These are phyloP conservation scores for Cordilura impudica DNA, from an alignment of 2,888 invertebrate species.

Conservation along the genomic window DNA sequence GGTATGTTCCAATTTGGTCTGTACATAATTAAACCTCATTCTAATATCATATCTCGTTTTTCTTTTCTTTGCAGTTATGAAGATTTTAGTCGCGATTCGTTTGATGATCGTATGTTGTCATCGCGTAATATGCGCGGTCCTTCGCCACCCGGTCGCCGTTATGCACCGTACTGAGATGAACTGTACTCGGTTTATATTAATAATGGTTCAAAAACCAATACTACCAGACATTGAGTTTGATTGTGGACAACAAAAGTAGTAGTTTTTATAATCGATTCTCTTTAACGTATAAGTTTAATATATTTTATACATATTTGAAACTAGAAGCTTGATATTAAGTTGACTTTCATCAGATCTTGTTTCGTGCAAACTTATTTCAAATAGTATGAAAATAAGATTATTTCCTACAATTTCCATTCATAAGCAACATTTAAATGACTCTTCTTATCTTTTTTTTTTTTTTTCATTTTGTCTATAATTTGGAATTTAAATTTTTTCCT, in stretches of 20 bases:
- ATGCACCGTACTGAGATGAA: conserved; percentile 87
- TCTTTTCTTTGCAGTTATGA: conserved; percentile 83
- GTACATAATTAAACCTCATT: background rate
- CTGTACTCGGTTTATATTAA: conserved; percentile 70
- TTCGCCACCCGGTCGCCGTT: conserved; percentile 90
- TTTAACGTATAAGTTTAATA: conserved; percentile 6
- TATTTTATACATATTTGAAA: conserved; percentile 13
- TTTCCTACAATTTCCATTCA: background rate
- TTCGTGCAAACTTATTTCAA: background rate
- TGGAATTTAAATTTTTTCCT: background rate
- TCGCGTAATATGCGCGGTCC: conserved; percentile 85
- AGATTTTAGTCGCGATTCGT: conserved; percentile 92
- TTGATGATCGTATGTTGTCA: conserved; percentile 86
- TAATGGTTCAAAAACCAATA: conserved; percentile 54
- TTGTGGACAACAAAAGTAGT: conserved; percentile 26
- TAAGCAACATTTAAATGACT: background rate
- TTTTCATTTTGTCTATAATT: background rate
- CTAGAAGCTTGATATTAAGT: background rate
- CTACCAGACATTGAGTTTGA: conserved; percentile 17
- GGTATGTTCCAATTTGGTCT: conserved; percentile 67
- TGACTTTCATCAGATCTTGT: background rate
- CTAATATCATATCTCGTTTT: background rate
- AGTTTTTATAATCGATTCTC: conserved; percentile 32
- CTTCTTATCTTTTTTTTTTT: background rate
- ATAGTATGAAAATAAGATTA: background rate